Base-by-base conservation (phyloP, 2,888 invertebrate species). In the Julus scanicus region DNA sequence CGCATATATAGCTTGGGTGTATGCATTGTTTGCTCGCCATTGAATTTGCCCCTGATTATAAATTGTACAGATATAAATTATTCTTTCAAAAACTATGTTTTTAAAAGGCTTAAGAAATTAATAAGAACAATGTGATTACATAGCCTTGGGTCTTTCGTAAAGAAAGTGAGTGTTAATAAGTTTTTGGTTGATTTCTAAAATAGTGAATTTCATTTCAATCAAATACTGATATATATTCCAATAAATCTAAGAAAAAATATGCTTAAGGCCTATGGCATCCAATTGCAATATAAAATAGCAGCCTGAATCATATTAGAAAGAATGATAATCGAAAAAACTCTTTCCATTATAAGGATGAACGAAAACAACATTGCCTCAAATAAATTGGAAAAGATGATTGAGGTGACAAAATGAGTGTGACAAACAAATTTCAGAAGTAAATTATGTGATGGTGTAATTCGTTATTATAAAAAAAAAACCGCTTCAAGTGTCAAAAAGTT, bases 261-360 rank as follows among this genome's bases (percentile, higher is more conserved):
- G 29, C 71, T n/a, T n/a, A 20, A 29, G 29, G 8, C 1, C 71
- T 20, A 71, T 71, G 11, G 71, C 71, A n/a, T 71, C n/a, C 71
- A 71, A 29, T 29, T 71, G 71, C 71, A 71, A 71, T 71, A 71
- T 71, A 71, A 71, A 71, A 71, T 8, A 71, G 71, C 71, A 71
- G 20, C 71, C 71, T 0, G 71, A 71, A 71, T 71, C 71, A 20
- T 71, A 71, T 71, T 71, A 71, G 71, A n/a, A 71, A 29, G 71
- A 71, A 71, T 71, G 71, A 71, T 71, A 71, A 71, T 71, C 71
- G 71, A 63, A 71, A 71, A 71, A 71, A 71, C 20, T 29, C 71
- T n/a, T 71, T 29, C 71, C 29, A 71, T 71, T 71, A 71, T 71
- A n/a, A 29, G 29, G 71, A 71, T 71, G 71, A 71, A 71, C n/a